These are phyloP conservation scores for Propithecus perrieri DNA, from an alignment of 2,797 vertebrate genomes.

Conservation along the genomic window DNA sequence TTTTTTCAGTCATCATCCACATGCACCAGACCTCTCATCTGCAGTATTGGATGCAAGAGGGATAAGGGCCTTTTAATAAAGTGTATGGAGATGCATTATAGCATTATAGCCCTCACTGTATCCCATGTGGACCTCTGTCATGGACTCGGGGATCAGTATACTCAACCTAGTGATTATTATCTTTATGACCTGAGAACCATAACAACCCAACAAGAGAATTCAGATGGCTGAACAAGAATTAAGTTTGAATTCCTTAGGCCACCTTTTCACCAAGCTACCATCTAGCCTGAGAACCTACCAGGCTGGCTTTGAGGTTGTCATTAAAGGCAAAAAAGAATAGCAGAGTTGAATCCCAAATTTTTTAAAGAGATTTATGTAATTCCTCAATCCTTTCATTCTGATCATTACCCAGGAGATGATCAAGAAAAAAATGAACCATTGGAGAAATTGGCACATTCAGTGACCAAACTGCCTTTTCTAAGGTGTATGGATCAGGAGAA, in stretches of 20 bases:
- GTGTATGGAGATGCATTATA: background rate
- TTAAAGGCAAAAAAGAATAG: background rate
- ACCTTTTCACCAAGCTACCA: background rate
- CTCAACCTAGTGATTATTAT: background rate
- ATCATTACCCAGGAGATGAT: background rate
- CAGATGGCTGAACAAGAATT: background rate
- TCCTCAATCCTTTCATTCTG: background rate
- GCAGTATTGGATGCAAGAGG: background rate
- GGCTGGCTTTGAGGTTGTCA: background rate
- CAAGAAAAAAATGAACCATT: background rate
- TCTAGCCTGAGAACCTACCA: background rate
- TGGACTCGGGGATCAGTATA: background rate
- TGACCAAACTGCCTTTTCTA: background rate
- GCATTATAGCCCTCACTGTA: background rate
- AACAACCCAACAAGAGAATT: background rate
- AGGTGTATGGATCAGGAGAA: background rate
- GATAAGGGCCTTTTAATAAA: background rate
- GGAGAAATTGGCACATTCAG: background rate
- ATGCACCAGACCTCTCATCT: background rate
- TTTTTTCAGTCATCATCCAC: background rate
- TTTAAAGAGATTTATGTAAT: background rate
- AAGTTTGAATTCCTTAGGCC: background rate
- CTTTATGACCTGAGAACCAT: background rate
- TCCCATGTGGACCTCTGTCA: background rate
- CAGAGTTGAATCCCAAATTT: background rate